phyloP scores from a whole-genome alignment of 2,113 vertebrate genomes.

The Antigone vipio region DNA sequence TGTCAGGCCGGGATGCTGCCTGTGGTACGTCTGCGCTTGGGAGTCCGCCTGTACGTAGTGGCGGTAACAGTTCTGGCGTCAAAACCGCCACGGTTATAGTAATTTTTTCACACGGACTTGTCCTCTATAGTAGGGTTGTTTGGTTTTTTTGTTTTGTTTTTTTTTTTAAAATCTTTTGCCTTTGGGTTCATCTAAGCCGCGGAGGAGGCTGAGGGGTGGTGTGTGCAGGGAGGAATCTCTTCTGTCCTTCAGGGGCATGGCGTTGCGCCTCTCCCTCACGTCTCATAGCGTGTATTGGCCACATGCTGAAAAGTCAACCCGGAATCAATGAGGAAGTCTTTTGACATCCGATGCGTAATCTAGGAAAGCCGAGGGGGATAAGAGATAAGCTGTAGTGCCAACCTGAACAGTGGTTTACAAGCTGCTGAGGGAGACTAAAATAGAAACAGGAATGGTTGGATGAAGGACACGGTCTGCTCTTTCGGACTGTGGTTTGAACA shows the following conservation, averaged over 20 bases:
- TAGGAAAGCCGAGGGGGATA: not conserved
- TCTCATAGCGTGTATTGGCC: accelerated
- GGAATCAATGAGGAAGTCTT: accelerated
- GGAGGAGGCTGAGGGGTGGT: too few species aligned
- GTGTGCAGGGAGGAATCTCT: not conserved
- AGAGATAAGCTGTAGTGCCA: not conserved
- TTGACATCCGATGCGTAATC: not conserved
- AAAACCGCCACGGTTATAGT: too few species aligned
- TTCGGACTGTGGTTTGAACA: not conserved
- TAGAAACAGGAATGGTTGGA: not conserved
- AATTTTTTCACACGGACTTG: too few species aligned
- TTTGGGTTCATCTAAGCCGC: accelerated
- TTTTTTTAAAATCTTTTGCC: too few species aligned
- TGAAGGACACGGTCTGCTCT: not conserved
- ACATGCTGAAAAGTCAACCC: accelerated
- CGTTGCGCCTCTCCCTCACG: accelerated
- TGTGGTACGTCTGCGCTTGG: accelerated
- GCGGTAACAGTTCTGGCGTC: accelerated
- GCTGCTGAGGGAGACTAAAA: not conserved
- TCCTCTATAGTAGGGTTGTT: too few species aligned
- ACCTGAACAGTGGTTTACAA: not conserved
- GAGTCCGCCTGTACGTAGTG: accelerated
- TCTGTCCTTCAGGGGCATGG: too few species aligned
- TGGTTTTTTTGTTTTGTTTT: too few species aligned
- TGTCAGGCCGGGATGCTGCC: accelerated